Conservation (phyloP, 2,797 vertebrate genomes). For the Myoxocephalus aenaeus region DNA sequence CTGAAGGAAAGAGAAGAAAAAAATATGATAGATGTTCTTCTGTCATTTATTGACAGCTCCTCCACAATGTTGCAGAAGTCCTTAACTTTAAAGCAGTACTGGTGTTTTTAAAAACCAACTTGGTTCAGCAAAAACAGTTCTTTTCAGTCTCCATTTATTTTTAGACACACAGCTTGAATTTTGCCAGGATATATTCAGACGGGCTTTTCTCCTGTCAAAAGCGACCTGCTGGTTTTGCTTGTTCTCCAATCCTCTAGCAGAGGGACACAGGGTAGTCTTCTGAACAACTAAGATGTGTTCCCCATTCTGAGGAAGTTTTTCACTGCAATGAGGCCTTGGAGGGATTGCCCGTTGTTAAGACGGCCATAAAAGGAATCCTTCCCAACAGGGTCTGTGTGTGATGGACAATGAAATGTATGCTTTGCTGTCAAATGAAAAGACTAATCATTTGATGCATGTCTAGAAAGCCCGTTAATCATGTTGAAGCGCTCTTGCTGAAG, state of each 20-base stretch:
- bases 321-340: slow-evolving; percentile 42
- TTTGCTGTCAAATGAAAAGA: slow-evolving; percentile 29
- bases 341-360: slow-evolving; percentile 52
- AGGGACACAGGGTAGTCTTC: slow-evolving; percentile 53
- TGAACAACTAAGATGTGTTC: slow-evolving; percentile 50
- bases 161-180: slow-evolving; percentile 69
- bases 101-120: slow-evolving; percentile 52
- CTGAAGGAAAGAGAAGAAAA: slow-evolving; percentile 15
- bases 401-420: slow-evolving; percentile 26
- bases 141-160: slow-evolving; percentile 59
- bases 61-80: slow-evolving; percentile 10
- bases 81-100: background rate
- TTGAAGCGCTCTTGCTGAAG: background rate
- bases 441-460: slow-evolving; percentile 2
- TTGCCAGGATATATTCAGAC: slow-evolving; percentile 71
- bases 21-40: background rate
- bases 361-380: slow-evolving; percentile 33
- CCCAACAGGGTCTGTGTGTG: slow-evolving; percentile 16
- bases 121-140: slow-evolving; percentile 47
- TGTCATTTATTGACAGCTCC: slow-evolving; percentile 9
- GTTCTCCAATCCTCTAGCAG: slow-evolving; percentile 60
- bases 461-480: slow-evolving; percentile 11
- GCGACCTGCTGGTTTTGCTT: slow-evolving; percentile 65
- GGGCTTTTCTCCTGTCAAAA: slow-evolving; percentile 66
- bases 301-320: slow-evolving; percentile 40